Conservation (phyloP, 1,140 invertebrate genomes). For the Drosophila trapezifrons region DNA sequence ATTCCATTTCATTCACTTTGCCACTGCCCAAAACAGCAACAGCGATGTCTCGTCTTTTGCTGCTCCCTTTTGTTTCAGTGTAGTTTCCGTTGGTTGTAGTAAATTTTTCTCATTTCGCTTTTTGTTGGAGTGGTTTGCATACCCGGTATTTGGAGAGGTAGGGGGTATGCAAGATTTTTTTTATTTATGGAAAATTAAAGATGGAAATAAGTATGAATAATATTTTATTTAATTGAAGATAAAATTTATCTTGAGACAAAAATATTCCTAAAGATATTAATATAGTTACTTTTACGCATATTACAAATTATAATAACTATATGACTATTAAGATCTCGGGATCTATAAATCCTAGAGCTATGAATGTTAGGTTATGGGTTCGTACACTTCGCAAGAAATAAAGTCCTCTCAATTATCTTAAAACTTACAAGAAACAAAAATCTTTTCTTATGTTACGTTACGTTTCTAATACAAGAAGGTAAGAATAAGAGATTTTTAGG, state of each 20-base stretch:
- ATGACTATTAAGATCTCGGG: neutral
- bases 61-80: constrained; percentile 61
- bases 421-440: too few species aligned
- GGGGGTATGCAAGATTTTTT: neutral
- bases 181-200: accelerated
- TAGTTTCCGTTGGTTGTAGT: constrained; percentile 63
- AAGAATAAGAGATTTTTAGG: too few species aligned
- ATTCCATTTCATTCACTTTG: constrained; percentile 64
- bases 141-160: neutral
- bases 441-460: too few species aligned
- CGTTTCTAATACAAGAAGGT: too few species aligned
- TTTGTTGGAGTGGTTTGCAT: constrained; percentile 75
- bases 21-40: constrained; percentile 66
- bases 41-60: constrained; percentile 29
- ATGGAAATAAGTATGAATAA: neutral
- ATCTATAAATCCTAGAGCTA: neutral
- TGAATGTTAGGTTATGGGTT: neutral
- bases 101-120: constrained; percentile 82
- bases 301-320: too few species aligned
- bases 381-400: too few species aligned
- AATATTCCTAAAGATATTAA: too few species aligned
- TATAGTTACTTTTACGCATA: too few species aligned
- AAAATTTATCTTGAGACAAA: neutral
- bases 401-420: too few species aligned
- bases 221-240: neutral